phyloP scores from a whole-genome alignment of 2,888 invertebrate genomes.

The Anthrax anthrax region DNA sequence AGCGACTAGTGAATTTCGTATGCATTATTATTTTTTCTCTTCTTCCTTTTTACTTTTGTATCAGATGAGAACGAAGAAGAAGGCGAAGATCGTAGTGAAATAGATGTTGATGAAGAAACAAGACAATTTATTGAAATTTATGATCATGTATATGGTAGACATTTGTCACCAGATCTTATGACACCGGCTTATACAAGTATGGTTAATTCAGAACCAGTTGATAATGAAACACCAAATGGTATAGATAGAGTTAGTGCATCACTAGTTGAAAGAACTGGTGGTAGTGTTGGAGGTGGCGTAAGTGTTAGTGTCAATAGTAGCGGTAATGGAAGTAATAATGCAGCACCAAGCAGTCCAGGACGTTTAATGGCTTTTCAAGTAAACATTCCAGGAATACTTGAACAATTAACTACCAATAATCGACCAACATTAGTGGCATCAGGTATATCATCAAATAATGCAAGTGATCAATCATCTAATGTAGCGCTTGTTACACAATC shows the following conservation, averaged over 20 bases:
- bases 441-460: conserved; percentile 22
- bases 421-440: neutral
- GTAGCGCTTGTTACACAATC: conserved; percentile 20
- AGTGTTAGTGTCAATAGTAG: too few species aligned
- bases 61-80: conserved; percentile 36
- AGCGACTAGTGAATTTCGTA: neutral
- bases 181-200: neutral
- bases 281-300: neutral
- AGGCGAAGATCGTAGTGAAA: conserved; percentile 31
- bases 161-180: conserved; percentile 18
- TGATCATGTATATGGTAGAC: conserved; percentile 29
- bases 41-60: neutral
- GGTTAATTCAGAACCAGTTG: neutral
- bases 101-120: conserved; percentile 33
- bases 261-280: neutral
- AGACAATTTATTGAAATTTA: conserved; percentile 32
- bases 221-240: neutral
- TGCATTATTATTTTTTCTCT: neutral
- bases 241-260: neutral
- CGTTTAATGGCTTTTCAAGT: neutral
- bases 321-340: too few species aligned
- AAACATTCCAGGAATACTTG: neutral
- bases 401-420: too few species aligned
- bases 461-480: conserved; percentile 22
- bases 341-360: neutral